phyloP scores from a whole-genome alignment of 2,888 invertebrate genomes.

The Lymantria dispar region DNA sequence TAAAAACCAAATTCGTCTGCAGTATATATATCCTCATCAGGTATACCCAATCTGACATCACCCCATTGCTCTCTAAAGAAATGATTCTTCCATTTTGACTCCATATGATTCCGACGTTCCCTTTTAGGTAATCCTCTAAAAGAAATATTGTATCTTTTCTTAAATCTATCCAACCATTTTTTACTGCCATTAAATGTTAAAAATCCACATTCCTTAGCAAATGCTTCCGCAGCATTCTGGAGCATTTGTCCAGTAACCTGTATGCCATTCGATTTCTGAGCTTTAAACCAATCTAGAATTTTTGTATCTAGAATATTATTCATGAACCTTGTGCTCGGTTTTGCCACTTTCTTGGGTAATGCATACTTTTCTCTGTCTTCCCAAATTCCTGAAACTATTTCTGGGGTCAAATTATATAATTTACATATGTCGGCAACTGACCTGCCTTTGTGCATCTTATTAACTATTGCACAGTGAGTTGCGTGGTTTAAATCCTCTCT shows the following conservation, averaged over 20 bases:
- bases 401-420: constrained; percentile 42
- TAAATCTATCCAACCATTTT: constrained; percentile 54
- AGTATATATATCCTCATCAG: constrained; percentile 48
- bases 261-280: constrained; percentile 32
- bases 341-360: constrained; percentile 34
- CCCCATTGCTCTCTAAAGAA: constrained; percentile 53
- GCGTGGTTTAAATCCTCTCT: constrained; percentile 37
- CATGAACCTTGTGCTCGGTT: constrained; percentile 37
- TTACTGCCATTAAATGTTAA: constrained; percentile 49
- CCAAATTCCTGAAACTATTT: constrained; percentile 49
- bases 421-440: constrained; percentile 43
- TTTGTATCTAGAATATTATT: constrained; percentile 40
- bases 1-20: constrained; percentile 51
- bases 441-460: constrained; percentile 49
- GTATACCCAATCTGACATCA: constrained; percentile 39
- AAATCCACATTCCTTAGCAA: constrained; percentile 47
- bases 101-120: constrained; percentile 33
- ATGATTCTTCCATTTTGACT: constrained; percentile 48
- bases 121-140: constrained; percentile 34
- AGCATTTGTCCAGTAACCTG: constrained; percentile 47
- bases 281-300: constrained; percentile 44
- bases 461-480: constrained; percentile 47
- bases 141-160: constrained; percentile 43
- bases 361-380: constrained; percentile 46
- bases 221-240: constrained; percentile 43